Conservation (phyloP, 2,888 invertebrate species). For the Merodon equestris region DNA sequence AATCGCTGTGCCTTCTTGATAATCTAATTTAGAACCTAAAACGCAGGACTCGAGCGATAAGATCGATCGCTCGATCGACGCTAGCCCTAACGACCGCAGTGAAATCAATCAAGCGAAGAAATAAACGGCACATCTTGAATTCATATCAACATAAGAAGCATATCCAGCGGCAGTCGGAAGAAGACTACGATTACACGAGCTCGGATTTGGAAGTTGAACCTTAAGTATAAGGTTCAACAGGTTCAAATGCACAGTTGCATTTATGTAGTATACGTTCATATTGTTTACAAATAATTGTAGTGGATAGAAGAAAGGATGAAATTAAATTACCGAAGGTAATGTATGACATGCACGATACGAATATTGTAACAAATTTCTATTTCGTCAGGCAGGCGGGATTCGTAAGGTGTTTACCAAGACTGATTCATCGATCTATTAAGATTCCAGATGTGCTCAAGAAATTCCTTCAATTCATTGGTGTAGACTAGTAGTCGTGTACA, state of each 20-base stretch:
- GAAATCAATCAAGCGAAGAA: conserved; percentile 68
- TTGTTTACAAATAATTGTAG: conserved; percentile 21
- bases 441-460: conserved; percentile 44
- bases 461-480: conserved; percentile 39
- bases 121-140: conserved; percentile 44
- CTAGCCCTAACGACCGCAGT: conserved; percentile 68
- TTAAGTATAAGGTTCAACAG: conserved; percentile 12
- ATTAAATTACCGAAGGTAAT: conserved; percentile 1
- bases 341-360: neutral
- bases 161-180: conserved; percentile 32
- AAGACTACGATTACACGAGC: conserved; percentile 22
- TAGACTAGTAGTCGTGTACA: conserved; percentile 50
- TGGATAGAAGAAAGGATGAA: conserved; percentile 21
- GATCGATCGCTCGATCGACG: conserved; percentile 55
- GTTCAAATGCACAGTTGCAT: conserved; percentile 29
- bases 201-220: conserved; percentile 36
- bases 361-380: neutral
- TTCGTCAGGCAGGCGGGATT: conserved; percentile 48
- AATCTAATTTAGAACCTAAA: conserved; percentile 73
- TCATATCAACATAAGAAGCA: conserved; percentile 50
- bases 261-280: conserved; percentile 11
- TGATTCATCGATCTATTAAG: conserved; percentile 56
- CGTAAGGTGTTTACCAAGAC: conserved; percentile 47
- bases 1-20: conserved; percentile 59
- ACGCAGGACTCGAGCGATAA: conserved; percentile 74